Evolutionary conservation across 2,113 vertebrate genomes (phyloP).

Genomic region (Peromyscus maniculatus): DNA sequence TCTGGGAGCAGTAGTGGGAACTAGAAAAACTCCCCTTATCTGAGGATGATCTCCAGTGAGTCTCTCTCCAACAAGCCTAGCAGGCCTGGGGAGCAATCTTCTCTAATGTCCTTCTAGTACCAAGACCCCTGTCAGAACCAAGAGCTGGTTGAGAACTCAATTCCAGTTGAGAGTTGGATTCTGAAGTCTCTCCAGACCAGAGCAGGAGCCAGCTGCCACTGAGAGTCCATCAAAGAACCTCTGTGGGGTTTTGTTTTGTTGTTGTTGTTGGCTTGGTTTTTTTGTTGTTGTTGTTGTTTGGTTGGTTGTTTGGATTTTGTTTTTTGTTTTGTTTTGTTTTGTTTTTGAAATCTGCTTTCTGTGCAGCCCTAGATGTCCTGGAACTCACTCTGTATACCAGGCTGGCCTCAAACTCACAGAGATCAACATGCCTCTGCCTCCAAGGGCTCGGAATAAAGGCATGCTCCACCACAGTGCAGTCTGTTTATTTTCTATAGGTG

Average conservation of each 20-base stretch:
- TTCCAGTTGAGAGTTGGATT: not conserved
- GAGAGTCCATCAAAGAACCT: not conserved
- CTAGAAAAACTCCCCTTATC: not conserved
- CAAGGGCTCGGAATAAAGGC: not conserved
- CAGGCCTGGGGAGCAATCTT: not conserved
- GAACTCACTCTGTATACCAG: not conserved
- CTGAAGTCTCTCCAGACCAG: not conserved
- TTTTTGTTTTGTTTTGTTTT: too few relatives aligned
- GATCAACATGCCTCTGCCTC: not conserved
- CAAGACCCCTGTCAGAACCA: not conserved
- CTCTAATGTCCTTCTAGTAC: not conserved
- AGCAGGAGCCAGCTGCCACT: too few relatives aligned
- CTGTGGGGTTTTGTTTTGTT: not conserved
- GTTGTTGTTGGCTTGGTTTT: not conserved
- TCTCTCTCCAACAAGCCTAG: not conserved
- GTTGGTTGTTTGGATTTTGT: too few relatives aligned
- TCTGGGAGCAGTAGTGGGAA: not conserved
- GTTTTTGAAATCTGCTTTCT: not conserved
- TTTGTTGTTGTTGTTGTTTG: too few relatives aligned
- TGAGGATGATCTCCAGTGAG: not conserved
- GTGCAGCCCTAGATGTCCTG: not conserved
- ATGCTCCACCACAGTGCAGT: rapidly evolving
- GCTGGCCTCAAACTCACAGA: not conserved
- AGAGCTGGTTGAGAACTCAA: not conserved
- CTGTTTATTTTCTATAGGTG: too few relatives aligned